Percentiles rank a stretch among this genome's conserved stretches.
Evolutionary conservation across 2,797 vertebrate genomes (phyloP).

Genomic region (Takifugu rubripes): DNA sequence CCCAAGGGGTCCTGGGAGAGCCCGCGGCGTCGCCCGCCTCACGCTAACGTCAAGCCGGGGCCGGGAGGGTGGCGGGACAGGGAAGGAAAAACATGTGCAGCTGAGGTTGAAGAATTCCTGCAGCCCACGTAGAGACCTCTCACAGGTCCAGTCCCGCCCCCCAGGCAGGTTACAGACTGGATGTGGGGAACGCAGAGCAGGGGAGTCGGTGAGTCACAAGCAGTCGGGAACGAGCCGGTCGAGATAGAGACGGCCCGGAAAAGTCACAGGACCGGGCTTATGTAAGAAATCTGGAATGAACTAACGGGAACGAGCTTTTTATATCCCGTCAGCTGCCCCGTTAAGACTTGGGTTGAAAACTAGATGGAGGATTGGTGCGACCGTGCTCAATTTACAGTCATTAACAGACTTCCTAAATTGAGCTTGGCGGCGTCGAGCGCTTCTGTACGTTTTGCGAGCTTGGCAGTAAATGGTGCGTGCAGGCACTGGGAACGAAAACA

Average conservation of each 20-base stretch:
- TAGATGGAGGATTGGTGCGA: conserved; percentile 22
- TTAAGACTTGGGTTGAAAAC: conserved; percentile 18
- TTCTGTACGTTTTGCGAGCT: conserved; percentile 51
- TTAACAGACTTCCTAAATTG: conserved; percentile 52
- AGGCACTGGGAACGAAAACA: conserved; percentile 52
- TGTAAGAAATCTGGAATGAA: conserved; percentile 48
- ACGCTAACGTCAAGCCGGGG: conserved; percentile 51
- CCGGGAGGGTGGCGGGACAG: conserved; percentile 32
- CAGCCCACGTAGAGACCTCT: conserved; percentile 48
- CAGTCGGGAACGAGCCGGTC: conserved; percentile 49
- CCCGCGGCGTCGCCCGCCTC: conserved; percentile 42
- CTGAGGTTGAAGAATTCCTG: conserved; percentile 35
- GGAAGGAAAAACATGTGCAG: conserved; percentile 48
- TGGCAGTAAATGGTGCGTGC: conserved; percentile 58
- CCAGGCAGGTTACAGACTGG: conserved; percentile 40
- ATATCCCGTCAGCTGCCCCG: conserved; percentile 38
- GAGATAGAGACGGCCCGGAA: conserved; percentile 42
- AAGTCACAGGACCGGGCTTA: conserved; percentile 64
- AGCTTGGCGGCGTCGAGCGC: conserved; percentile 38
- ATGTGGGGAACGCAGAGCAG: conserved; percentile 33
- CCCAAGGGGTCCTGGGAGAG: conserved; percentile 56
- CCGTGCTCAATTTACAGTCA: conserved; percentile 33
- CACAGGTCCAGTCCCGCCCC: conserved; percentile 54
- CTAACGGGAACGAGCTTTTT: conserved; percentile 47
- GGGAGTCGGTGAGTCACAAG: conserved; percentile 49